Evolutionary conservation across 2,888 invertebrate species (phyloP), one percentile per base, ranked within the genome.

Genomic region (Pherbina coryleti): DNA sequence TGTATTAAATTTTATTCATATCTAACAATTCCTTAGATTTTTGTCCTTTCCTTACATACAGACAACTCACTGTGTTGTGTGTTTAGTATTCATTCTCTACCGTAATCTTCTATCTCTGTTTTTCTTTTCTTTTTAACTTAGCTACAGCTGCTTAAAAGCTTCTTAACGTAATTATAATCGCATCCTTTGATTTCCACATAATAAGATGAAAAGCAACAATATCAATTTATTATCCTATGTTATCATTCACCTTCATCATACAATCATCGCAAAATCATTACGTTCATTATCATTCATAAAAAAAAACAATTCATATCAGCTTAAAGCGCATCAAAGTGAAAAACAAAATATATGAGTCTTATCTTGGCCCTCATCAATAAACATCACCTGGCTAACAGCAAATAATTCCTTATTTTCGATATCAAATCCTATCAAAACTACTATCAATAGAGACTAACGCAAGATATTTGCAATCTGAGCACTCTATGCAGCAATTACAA

Each of bases 381-480:
- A 31, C 22, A 19, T 57, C 51, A n/a, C 11, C 51, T 44, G 49
- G 60, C 28, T 60, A 28, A 74, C 37, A 51, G 57, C 62, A 57
- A 34, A 49, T 70, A 22, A 51, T 17, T 62, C 51, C 51, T 75
- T n/a, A 51, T 51, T 37, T 44, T 19, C 51, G 28, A 76, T 67
- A 69, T 28, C 62, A 60, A 75, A 31, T 37, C 31, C 37, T 22
- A 31, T 57, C 19, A 37, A 70, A 25, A 57, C 53, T 44, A 51
- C 53, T 34, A 79, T 79, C 85, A 88, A 79, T 85, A 92, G 92
- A 91, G 91, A 84, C 87, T 92, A 76, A 92, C 91, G 84, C 91
- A 91, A 86, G 92, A 92, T 83, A 91, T 92, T 81, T 92, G 92
- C 83, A 91, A 91, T 83, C 86, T 92, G 83, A 92, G 92, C 80